Percentiles rank a stretch among this genome's conserved stretches.
Evolutionary conservation across 2,113 vertebrate species (phyloP).

Genomic region (Microcebus lehilahytsara): DNA sequence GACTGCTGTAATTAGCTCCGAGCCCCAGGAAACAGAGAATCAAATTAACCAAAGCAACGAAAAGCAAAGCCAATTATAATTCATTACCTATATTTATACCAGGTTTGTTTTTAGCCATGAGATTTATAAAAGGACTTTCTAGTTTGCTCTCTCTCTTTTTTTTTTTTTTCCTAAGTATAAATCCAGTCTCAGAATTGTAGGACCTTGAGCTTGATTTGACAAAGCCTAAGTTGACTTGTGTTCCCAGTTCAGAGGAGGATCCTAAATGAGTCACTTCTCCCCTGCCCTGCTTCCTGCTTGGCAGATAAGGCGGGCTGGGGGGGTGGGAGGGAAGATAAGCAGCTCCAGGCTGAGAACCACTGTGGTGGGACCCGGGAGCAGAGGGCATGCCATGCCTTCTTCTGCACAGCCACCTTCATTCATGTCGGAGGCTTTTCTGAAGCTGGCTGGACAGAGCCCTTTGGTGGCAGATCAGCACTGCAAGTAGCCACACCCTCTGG

Average conservation of each 20-base stretch:
- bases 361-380: neutral
- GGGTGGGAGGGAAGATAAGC: neutral
- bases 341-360: neutral
- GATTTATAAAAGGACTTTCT: neutral
- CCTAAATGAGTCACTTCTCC: slow-evolving; percentile 24
- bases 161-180: neutral
- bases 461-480: neutral
- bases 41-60: neutral
- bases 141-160: neutral
- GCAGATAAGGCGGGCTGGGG: neutral
- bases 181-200: neutral
- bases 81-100: neutral
- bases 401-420: neutral
- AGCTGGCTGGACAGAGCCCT: neutral
- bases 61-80: neutral
- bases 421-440: neutral
- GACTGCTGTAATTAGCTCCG: neutral
- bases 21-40: neutral
- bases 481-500: neutral
- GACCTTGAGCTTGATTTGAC: neutral
- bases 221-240: neutral
- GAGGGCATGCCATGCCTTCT: neutral
- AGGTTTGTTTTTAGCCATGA: neutral
- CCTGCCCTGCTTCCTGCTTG: neutral
- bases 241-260: neutral